phyloP scores from a whole-genome alignment of 2,797 vertebrate genomes.

The Emydoidea blandingii region DNA sequence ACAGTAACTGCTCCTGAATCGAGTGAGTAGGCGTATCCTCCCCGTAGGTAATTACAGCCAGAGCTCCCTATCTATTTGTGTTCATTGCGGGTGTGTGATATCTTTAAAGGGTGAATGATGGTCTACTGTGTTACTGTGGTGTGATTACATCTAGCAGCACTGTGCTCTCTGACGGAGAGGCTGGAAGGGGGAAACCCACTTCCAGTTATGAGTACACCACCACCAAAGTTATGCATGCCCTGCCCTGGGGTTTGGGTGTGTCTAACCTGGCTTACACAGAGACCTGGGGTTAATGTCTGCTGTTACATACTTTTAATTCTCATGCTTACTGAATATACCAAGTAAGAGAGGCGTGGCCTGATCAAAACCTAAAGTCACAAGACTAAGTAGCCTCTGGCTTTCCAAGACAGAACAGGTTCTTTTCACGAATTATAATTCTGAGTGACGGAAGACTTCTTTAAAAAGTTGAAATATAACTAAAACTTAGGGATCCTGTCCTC shows the following conservation, averaged over 20 bases:
- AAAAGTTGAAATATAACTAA: conserved; percentile 53
- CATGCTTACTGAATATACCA: not conserved
- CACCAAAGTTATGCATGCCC: not conserved
- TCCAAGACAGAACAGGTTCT: conserved; percentile 59
- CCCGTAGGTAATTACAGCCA: not conserved
- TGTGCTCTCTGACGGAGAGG: not conserved
- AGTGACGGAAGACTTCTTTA: conserved; percentile 21
- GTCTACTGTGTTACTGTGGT: fast-evolving
- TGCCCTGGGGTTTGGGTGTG: fast-evolving
- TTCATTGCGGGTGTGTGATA: fast-evolving
- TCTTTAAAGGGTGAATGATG: not conserved
- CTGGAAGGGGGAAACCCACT: not conserved
- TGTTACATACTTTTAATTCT: not conserved
- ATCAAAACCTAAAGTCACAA: not conserved
- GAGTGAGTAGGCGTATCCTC: not conserved
- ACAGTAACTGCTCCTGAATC: not conserved
- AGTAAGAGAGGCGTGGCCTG: not conserved
- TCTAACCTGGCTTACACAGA: not conserved
- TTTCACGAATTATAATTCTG: conserved; percentile 43
- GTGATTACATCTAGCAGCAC: not conserved
- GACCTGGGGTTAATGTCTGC: conserved; percentile 35
- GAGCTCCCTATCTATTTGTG: not conserved
- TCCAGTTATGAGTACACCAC: not conserved
- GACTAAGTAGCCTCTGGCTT: conserved; percentile 55
- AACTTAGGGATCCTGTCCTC: conserved; percentile 50